Evolutionary conservation across 2,888 invertebrate genomes (phyloP).

Genomic region (Agriopis aurantiaria): DNA sequence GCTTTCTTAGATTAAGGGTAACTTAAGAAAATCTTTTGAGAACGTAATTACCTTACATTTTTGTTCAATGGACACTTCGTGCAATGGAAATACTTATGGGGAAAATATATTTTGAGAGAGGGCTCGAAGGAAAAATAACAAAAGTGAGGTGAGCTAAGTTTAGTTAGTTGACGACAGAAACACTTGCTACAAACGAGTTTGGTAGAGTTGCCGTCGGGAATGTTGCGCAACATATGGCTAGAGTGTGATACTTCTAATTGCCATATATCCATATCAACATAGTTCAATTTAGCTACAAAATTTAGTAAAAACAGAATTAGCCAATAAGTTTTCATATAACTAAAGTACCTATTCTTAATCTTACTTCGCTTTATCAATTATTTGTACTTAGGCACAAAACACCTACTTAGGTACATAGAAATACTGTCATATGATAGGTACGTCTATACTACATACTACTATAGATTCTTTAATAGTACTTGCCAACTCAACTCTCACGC

Average conservation of each 20-base stretch:
- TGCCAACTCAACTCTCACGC: background rate
- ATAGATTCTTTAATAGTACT: background rate
- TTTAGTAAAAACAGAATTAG: background rate
- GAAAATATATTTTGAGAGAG: constrained; percentile 14
- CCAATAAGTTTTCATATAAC: background rate
- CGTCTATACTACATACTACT: background rate
- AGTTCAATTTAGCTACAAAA: background rate
- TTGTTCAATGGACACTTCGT: constrained; percentile 2
- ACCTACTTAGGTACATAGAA: background rate
- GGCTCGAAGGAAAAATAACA: constrained; percentile 20
- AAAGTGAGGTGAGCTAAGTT: constrained; percentile 33
- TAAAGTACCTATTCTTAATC: background rate
- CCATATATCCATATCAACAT: constrained; percentile 24
- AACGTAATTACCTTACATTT: constrained; percentile 1
- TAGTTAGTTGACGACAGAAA: constrained; percentile 33
- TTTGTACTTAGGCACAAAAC: background rate
- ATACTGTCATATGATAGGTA: no score
- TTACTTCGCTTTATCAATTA: background rate
- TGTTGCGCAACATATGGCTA: constrained; percentile 46
- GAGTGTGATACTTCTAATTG: constrained; percentile 28
- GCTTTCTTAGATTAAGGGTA: constrained; percentile 20
- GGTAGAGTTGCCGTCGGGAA: constrained; percentile 52
- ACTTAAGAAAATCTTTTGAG: constrained; percentile 2
- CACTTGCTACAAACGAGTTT: constrained; percentile 44
- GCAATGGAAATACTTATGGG: background rate